Percentiles rank a stretch among this genome's conserved stretches.
phyloP scores from a whole-genome alignment of 2,888 invertebrate genomes.

The Liodrosophila aerea region DNA sequence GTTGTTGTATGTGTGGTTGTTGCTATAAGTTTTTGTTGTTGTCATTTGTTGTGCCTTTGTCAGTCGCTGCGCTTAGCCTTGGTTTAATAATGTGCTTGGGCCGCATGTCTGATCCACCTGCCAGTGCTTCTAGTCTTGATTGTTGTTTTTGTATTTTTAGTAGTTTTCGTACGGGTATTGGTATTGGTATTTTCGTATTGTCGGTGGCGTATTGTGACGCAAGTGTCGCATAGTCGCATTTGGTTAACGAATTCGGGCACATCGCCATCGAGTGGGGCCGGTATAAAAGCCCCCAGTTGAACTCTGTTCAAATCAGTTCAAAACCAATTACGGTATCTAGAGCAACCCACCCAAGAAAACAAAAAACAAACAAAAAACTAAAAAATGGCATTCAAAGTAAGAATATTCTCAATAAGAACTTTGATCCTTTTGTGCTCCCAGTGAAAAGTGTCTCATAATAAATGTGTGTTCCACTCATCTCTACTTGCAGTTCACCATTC shows the following conservation, averaged over 20 bases:
- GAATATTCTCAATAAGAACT: constrained; percentile 20
- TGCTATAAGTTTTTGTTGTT: constrained; percentile 13
- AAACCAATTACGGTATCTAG: constrained; percentile 80
- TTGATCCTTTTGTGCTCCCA: constrained; percentile 8
- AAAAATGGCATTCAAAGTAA: constrained; percentile 82
- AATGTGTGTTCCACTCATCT: constrained; percentile 15
- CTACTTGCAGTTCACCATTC: constrained; percentile 72
- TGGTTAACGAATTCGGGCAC: constrained; percentile 50
- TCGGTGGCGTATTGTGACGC: constrained; percentile 62
- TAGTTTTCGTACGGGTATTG: constrained; percentile 27
- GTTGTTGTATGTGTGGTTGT: constrained; percentile 19
- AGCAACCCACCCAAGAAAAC: constrained; percentile 72
- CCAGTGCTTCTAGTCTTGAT: constrained; percentile 65
- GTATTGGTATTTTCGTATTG: constrained; percentile 45
- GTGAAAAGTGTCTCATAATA: constrained; percentile 21
- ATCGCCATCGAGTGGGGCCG: constrained; percentile 44
- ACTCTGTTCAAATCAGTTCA: constrained; percentile 78
- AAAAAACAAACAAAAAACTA: too few species aligned
- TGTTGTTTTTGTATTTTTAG: constrained; percentile 24
- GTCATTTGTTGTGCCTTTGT: constrained; percentile 52
- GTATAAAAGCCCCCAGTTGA: constrained; percentile 77
- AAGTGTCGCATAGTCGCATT: constrained; percentile 54
- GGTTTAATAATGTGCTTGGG: constrained; percentile 51
- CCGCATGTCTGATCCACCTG: constrained; percentile 1
- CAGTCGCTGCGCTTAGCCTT: constrained; percentile 63